phyloP scores from a whole-genome alignment of 2,888 invertebrate genomes.

The Epirrita christyi region DNA sequence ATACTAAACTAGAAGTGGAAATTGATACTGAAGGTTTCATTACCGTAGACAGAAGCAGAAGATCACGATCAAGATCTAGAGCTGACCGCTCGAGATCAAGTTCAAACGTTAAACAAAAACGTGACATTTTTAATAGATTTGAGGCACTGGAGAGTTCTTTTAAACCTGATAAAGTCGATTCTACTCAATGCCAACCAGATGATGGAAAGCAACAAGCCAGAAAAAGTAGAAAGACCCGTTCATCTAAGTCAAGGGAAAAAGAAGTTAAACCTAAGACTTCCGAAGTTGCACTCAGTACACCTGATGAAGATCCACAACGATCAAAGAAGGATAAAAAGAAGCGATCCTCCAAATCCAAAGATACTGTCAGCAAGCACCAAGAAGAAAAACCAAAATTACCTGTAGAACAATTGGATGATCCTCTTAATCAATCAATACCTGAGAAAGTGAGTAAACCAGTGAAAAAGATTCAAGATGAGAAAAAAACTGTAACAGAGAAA shows the following conservation, averaged over 20 bases:
- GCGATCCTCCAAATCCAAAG: conserved; percentile 60
- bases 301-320: conserved; percentile 60
- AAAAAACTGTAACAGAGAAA: not conserved
- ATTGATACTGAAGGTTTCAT: conserved; percentile 78
- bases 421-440: not conserved
- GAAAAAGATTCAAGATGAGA: not conserved
- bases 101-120: conserved; percentile 49
- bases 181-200: conserved; percentile 45
- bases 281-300: conserved; percentile 47
- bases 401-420: conserved; percentile 5
- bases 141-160: conserved; percentile 60
- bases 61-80: conserved; percentile 83
- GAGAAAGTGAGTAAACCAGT: not conserved
- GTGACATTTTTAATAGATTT: conserved; percentile 63
- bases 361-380: conserved; percentile 43
- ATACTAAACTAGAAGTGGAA: conserved; percentile 54
- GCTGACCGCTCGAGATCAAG: conserved; percentile 63
- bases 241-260: conserved; percentile 73
- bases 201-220: conserved; percentile 49
- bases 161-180: conserved; percentile 53
- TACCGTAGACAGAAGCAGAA: conserved; percentile 73
- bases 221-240: conserved; percentile 60
- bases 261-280: conserved; percentile 54
- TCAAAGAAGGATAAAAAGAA: conserved; percentile 69
- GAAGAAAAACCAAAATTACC: conserved; percentile 19